Conservation (phyloP, 2,113 vertebrate genomes). For the Drymodes brunneopygia region DNA sequence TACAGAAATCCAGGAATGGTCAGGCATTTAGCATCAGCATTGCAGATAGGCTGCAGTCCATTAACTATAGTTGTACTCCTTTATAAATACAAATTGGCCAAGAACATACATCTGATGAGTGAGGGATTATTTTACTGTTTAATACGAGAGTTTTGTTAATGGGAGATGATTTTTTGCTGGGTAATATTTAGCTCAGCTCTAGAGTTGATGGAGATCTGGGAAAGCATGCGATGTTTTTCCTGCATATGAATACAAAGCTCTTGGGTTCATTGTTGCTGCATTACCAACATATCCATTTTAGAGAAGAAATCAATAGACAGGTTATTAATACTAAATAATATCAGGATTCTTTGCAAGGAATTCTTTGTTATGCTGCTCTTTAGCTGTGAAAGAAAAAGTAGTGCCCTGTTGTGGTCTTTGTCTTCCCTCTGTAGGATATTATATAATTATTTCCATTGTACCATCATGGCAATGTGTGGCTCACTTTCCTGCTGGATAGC, state of each 20-base stretch:
- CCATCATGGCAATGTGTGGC: not conserved
- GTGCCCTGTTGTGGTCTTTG: not conserved
- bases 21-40: not conserved
- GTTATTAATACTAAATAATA: not conserved
- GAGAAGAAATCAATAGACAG: not conserved
- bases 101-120: not conserved
- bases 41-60: not conserved
- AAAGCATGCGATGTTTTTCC: not conserved
- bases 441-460: not conserved
- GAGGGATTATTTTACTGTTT: not conserved
- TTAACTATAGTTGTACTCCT: not conserved
- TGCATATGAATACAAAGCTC: not conserved
- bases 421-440: not conserved
- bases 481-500: not conserved
- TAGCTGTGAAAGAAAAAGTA: not conserved
- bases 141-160: not conserved
- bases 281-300: not conserved
- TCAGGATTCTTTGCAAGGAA: not conserved
- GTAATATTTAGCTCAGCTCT: not conserved
- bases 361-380: not conserved
- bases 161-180: not conserved
- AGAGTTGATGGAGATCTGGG: not conserved
- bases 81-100: not conserved
- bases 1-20: not conserved
- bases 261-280: not conserved